Percentiles rank a stretch among this genome's conserved stretches.
phyloP scores from a whole-genome alignment of 2,888 invertebrate genomes.

The Drosophila colorata region DNA sequence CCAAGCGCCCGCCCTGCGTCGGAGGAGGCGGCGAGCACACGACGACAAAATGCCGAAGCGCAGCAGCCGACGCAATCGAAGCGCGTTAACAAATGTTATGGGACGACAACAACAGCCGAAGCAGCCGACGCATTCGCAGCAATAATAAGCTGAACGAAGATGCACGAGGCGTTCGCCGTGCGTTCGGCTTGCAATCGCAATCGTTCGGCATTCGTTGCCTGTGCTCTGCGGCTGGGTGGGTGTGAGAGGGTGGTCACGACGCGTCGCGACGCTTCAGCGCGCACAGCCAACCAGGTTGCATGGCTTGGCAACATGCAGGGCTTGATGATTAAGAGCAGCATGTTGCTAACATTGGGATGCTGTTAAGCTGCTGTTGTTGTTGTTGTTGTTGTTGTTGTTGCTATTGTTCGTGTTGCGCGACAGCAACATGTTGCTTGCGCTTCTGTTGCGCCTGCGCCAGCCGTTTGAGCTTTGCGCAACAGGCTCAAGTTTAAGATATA shows the following conservation, averaged over 20 bases:
- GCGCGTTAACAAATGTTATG: background rate
- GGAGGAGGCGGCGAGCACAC: constrained; percentile 34
- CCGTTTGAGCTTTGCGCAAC: constrained; percentile 20
- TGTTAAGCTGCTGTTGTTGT: constrained; percentile 9
- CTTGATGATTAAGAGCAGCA: constrained; percentile 29
- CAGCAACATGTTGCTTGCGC: constrained; percentile 44
- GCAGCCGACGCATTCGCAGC: constrained; percentile 3
- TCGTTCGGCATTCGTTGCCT: background rate
- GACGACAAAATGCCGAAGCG: constrained; percentile 14
- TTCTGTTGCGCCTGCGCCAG: constrained; percentile 61
- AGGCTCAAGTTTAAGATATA: constrained; percentile 1
- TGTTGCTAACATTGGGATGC: constrained; percentile 34
- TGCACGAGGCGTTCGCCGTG: background rate
- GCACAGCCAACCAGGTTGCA: constrained; percentile 62
- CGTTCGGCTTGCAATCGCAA: constrained; percentile 10
- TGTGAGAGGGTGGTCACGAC: constrained; percentile 2
- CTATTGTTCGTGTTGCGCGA: background rate
- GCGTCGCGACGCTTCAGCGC: constrained; percentile 38
- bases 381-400: background rate
- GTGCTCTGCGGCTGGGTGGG: constrained; percentile 5
- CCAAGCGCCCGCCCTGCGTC: constrained; percentile 44
- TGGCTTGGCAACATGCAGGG: constrained; percentile 38
- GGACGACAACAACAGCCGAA: background rate
- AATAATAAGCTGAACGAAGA: constrained; percentile 9
- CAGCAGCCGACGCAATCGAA: constrained; percentile 4